These are phyloP conservation scores for Machaerirhynchus nigripectus DNA, from an alignment of 2,113 vertebrate species.

Conservation along the genomic window DNA sequence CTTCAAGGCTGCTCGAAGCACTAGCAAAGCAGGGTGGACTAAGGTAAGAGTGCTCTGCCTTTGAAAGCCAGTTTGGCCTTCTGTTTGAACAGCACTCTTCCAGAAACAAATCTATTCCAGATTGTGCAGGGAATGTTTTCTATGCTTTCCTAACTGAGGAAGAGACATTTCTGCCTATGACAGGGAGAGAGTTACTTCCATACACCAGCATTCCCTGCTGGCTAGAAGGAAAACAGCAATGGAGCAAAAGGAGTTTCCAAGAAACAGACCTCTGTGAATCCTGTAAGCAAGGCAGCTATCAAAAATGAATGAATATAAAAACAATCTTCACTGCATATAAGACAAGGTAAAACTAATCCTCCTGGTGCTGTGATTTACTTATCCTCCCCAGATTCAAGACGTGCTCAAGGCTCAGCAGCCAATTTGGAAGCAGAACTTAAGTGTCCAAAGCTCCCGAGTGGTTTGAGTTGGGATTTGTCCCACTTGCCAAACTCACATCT, in stretches of 20 bases:
- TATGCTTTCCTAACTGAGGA: not conserved
- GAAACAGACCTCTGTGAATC: not conserved
- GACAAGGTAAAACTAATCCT: not conserved
- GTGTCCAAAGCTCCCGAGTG: not conserved
- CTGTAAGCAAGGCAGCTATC: not conserved
- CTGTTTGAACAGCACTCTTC: not conserved
- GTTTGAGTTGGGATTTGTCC: not conserved
- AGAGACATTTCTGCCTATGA: not conserved
- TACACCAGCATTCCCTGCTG: slow-evolving; percentile 53
- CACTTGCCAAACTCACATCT: not conserved
- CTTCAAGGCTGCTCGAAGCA: not conserved
- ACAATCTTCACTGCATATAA: not conserved
- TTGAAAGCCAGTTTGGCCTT: not conserved
- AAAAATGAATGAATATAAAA: not conserved
- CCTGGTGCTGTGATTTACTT: not conserved
- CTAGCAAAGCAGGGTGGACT: not conserved
- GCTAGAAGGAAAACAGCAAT: slow-evolving; percentile 23
- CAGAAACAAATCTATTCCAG: slow-evolving; percentile 7
- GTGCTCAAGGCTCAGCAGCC: not conserved
- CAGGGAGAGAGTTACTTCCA: not conserved
- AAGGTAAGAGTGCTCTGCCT: not conserved
- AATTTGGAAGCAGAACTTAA: not conserved
- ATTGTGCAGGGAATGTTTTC: not conserved
- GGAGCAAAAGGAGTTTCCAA: not conserved
- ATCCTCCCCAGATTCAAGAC: not conserved